These are phyloP conservation scores for Acleris cristana DNA, from an alignment of 2,888 invertebrate genomes.

Conservation along the genomic window DNA sequence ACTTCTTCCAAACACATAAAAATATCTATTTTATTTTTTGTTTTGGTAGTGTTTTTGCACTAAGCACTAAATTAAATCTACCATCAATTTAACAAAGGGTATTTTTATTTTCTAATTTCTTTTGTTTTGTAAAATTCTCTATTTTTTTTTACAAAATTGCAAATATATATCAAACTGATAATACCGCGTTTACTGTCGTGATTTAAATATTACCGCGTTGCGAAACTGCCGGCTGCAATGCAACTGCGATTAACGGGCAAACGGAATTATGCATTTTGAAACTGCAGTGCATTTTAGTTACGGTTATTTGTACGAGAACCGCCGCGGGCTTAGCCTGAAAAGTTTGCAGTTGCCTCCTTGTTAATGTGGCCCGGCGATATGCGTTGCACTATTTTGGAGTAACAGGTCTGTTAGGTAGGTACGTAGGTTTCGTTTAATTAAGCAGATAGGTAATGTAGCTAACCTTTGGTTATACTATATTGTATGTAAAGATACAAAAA, in stretches of 20 bases:
- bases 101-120: no score
- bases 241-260: slow-evolving; percentile 21
- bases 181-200: neutral
- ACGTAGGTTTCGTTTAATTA: neutral
- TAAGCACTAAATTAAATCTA: no score
- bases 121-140: no score
- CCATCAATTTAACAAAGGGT: no score
- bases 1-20: no score
- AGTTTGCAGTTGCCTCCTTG: slow-evolving; percentile 11
- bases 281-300: slow-evolving; percentile 12
- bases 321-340: neutral
- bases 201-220: slow-evolving; percentile 26
- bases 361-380: slow-evolving; percentile 1
- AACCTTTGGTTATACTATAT: no score
- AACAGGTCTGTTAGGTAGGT: neutral
- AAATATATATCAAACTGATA: neutral
- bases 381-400: neutral
- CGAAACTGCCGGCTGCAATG: slow-evolving; percentile 16
- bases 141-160: neutral
- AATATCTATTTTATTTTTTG: no score
- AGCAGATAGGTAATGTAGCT: neutral
- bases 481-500: no score
- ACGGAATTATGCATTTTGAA: slow-evolving; percentile 11
- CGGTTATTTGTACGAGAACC: slow-evolving; percentile 7
- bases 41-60: no score